Evolutionary conservation across 2,888 invertebrate genomes (phyloP).

Genomic region (Melanophora roralis): DNA sequence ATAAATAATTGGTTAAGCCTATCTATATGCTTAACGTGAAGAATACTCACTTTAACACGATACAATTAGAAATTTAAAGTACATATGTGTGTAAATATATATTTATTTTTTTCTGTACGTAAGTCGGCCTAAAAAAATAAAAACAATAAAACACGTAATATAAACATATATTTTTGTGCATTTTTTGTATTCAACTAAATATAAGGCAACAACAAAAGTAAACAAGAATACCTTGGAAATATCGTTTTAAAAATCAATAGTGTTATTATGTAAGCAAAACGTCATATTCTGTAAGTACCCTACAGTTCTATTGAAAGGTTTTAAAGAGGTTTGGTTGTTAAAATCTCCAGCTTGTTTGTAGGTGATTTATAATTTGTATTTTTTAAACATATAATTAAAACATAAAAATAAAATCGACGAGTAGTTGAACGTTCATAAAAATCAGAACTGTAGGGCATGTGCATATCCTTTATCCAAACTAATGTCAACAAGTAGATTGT

Average conservation of each 20-base stretch:
- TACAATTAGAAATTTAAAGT: background rate
- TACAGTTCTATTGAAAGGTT: no score
- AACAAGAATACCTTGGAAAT: constrained; percentile 64
- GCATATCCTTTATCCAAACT: no score
- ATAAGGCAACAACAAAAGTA: constrained; percentile 2
- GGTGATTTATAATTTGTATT: no score
- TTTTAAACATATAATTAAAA: no score
- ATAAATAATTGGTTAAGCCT: constrained; percentile 7
- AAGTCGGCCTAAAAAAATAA: constrained; percentile 21
- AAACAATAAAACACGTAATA: constrained; percentile 1
- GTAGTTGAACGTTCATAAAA: no score
- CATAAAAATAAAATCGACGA: no score
- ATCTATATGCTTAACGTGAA: background rate
- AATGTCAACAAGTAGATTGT: no score
- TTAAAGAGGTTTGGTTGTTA: no score
- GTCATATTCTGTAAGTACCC: background rate
- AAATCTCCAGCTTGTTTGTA: no score
- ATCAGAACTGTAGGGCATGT: no score
- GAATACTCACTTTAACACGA: background rate
- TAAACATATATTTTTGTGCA: background rate
- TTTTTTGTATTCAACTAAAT: background rate
- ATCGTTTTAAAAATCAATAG: constrained; percentile 63
- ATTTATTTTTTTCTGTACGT: constrained; percentile 13
- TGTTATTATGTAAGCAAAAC: constrained; percentile 8
- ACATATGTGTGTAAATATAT: background rate